These are phyloP conservation scores for Caenorhabditis becei DNA, from an alignment of 2,888 invertebrate genomes.

Conservation along the genomic window DNA sequence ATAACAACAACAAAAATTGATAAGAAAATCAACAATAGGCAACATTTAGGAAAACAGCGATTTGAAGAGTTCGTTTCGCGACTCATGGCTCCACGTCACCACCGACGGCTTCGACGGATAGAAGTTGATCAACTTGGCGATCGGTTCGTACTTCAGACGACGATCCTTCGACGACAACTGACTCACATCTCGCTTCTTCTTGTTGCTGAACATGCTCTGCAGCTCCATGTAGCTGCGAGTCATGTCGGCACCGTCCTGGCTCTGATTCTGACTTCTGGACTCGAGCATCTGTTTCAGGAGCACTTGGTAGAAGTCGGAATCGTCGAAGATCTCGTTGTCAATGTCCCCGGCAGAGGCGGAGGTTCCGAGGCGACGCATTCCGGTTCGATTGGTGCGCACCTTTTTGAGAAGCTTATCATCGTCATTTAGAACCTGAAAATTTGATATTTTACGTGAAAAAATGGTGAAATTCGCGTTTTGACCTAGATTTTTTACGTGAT, in stretches of 20 bases:
- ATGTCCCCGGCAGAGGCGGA: conserved; percentile 30
- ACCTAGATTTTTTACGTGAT: not conserved
- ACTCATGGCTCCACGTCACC: conserved; percentile 78
- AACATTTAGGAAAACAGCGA: conserved; percentile 75
- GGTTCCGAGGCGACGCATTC: conserved; percentile 87
- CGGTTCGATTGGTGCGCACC: conserved; percentile 89
- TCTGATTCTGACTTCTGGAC: conserved; percentile 87
- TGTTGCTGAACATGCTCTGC: conserved; percentile 86
- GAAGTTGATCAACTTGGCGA: conserved; percentile 81
- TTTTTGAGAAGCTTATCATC: conserved; percentile 88
- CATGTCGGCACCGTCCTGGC: conserved; percentile 89
- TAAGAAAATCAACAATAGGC: conserved; percentile 10
- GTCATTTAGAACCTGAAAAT: conserved; percentile 86
- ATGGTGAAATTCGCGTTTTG: not conserved
- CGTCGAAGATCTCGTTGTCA: conserved; percentile 88
- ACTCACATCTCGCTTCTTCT: conserved; percentile 88
- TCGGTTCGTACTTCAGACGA: conserved; percentile 86
- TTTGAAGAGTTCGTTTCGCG: conserved; percentile 79
- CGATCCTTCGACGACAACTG: conserved; percentile 85
- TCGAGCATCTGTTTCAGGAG: conserved; percentile 93
- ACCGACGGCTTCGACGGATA: conserved; percentile 77
- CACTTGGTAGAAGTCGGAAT: conserved; percentile 97
- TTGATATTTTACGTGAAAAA: not conserved
- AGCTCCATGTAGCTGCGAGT: conserved; percentile 92
- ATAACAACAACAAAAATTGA: conserved; percentile 12